phyloP scores from a whole-genome alignment of 37 sponge, comb jelly and placozoan genomes.

The Geodia barretti region DNA sequence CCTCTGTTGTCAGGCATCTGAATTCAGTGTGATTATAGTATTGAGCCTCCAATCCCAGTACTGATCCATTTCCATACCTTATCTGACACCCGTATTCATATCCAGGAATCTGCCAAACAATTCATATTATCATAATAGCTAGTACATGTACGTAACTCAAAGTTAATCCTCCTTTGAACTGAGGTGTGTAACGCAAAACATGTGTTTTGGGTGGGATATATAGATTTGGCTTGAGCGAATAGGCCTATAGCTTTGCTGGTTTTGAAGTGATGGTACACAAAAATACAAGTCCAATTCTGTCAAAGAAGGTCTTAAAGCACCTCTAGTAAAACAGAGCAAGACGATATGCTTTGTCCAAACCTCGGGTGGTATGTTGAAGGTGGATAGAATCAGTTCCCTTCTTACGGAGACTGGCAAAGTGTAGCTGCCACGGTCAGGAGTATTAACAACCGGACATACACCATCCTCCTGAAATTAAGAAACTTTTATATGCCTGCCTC shows the following conservation, averaged over 20 bases:
- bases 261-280: background rate
- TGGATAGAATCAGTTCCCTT: background rate
- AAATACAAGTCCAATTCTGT: too few species aligned
- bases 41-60: background rate
- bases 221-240: background rate
- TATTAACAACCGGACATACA: background rate
- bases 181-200: too few species aligned
- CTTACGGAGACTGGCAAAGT: background rate
- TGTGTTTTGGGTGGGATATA: too few species aligned
- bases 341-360: too few species aligned
- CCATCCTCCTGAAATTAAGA: background rate
- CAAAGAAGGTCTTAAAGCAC: too few species aligned
- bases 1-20: background rate
- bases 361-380: background rate
- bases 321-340: too few species aligned
- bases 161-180: too few species aligned
- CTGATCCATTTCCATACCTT: background rate
- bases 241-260: background rate
- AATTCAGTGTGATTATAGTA: background rate
- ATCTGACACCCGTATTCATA: background rate
- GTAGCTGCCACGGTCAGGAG: too few species aligned
- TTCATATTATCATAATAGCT: too few species aligned
- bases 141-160: too few species aligned
- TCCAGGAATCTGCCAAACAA: background rate
- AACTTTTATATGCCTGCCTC: background rate